Evolutionary conservation across 2,888 invertebrate species (phyloP).

Genomic region (Trichogramma dendrolimi): DNA sequence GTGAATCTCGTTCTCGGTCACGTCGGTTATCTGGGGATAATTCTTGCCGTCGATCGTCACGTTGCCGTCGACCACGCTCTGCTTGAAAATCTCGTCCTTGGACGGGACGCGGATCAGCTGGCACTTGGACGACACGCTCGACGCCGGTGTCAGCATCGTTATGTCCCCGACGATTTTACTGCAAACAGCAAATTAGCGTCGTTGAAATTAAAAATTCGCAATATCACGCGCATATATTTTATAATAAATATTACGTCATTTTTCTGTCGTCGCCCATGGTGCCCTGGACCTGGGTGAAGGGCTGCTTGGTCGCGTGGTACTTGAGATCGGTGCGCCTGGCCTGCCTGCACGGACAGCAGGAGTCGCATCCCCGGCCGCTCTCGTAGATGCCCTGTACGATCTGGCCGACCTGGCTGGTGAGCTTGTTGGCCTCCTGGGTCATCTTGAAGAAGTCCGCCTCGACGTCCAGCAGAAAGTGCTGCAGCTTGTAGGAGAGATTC

Average conservation of each 20-base stretch:
- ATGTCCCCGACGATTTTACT: slow-evolving; percentile 40
- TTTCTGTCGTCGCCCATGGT: slow-evolving; percentile 32
- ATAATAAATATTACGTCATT: slow-evolving; percentile 30
- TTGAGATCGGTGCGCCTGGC: slow-evolving; percentile 36
- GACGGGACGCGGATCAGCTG: slow-evolving; percentile 31
- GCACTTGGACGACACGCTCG: slow-evolving; percentile 10
- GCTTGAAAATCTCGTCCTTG: slow-evolving; percentile 32
- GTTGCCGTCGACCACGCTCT: slow-evolving; percentile 29
- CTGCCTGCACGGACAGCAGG: slow-evolving; percentile 37
- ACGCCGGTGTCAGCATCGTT: slow-evolving; percentile 39
- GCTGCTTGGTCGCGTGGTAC: slow-evolving; percentile 35
- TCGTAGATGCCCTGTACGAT: slow-evolving; percentile 20
- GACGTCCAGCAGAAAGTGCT: slow-evolving; percentile 39
- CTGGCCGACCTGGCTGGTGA: slow-evolving; percentile 22
- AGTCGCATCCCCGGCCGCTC: slow-evolving; percentile 37
- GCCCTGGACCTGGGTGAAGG: slow-evolving; percentile 38
- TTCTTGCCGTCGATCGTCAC: slow-evolving; percentile 33
- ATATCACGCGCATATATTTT: neutral
- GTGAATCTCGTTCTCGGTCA: slow-evolving; percentile 31
- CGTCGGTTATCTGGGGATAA: slow-evolving; percentile 36
- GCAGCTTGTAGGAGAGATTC: slow-evolving; percentile 44
- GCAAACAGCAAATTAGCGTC: neutral
- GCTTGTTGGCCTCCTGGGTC: slow-evolving; percentile 37
- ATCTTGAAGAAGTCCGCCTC: slow-evolving; percentile 39
- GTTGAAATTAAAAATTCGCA: neutral